Conservation (phyloP, 2,797 vertebrate genomes). For the Tympanoctomys barrerae region DNA sequence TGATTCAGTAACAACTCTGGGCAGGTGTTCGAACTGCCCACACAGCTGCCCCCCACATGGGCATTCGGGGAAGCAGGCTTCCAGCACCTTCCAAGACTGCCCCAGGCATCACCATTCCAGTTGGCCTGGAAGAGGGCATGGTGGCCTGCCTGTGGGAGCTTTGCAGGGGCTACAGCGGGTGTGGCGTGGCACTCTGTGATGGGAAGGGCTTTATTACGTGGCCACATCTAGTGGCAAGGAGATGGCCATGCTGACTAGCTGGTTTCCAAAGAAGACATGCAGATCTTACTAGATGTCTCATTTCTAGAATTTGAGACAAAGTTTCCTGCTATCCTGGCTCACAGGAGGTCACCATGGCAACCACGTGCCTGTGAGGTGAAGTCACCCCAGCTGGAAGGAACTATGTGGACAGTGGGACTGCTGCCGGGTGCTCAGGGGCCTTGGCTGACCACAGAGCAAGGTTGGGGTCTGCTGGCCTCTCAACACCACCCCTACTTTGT, state of each 20-base stretch:
- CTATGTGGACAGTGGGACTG: not conserved
- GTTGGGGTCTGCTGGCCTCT: not conserved
- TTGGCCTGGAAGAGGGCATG: too few relatives aligned
- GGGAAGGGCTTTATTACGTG: not conserved
- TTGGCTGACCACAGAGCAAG: not conserved
- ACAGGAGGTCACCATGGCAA: too few relatives aligned
- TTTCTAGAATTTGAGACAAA: not conserved
- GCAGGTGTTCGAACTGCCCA: not conserved
- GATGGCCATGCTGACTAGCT: not conserved
- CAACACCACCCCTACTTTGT: not conserved
- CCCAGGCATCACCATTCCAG: not conserved
- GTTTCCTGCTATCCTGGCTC: not conserved
- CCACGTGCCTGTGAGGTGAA: not conserved
- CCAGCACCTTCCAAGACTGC: not conserved
- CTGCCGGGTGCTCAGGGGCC: not conserved
- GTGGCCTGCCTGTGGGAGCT: rapidly evolving
- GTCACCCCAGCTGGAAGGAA: not conserved
- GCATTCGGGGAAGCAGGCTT: not conserved
- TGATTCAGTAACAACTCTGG: not conserved
- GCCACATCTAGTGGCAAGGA: not conserved
- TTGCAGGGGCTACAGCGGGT: not conserved
- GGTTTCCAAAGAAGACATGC: not conserved
- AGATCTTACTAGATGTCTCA: not conserved
- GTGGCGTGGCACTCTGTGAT: too few relatives aligned
- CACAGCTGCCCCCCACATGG: not conserved